Evolutionary conservation across 2,113 vertebrate genomes (phyloP), one percentile per base, ranked within the genome.

Genomic region (Callionymus lyra): DNA sequence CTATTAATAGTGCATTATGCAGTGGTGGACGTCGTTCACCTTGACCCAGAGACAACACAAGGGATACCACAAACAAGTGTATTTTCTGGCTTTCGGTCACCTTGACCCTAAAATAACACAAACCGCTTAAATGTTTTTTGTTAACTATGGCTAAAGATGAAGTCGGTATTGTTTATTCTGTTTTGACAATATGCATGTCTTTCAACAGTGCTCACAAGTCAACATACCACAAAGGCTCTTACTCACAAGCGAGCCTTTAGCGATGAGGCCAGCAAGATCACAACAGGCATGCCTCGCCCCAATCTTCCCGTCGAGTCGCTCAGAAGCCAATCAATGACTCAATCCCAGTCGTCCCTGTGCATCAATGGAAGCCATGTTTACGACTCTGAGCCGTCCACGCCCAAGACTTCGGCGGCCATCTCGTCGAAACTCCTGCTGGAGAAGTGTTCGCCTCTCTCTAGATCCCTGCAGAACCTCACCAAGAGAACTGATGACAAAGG

Each of bases 341-440:
- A 70, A 52, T 89, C 92, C 36, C 78, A 88, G 34, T 98, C 94
- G 0, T 92, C 93, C 0, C 75, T 99, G 21, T 99, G 95, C 47
- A 91, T 99, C 76, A 99, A 99, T 0, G 94, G 95, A 43, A 98
- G 89, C 74, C 95, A 99, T 3, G 68, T 98, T 16, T 98, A 99
- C 59, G 77, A 81, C 58, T 81, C 79, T 0, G 85, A 2, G 79
- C 90, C 32, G 0, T 85, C 85, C 2, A 73, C 55, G 27, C 51
- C 80, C 58, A 13, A 63, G 53, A 2, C 72, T 54, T 2, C 53
- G 13, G 69, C 58, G 12, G 50, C 72, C 19, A 73, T 74, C 31
- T 79, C 84, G 0, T 60, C 59, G 50, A 70, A 82, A 42, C 58
- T 75, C 10, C 62, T 86, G 42, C 70, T 87, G 2, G 84, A 82